Base-by-base conservation (phyloP, 2,113 vertebrate species). In the Guaruba guarouba region DNA sequence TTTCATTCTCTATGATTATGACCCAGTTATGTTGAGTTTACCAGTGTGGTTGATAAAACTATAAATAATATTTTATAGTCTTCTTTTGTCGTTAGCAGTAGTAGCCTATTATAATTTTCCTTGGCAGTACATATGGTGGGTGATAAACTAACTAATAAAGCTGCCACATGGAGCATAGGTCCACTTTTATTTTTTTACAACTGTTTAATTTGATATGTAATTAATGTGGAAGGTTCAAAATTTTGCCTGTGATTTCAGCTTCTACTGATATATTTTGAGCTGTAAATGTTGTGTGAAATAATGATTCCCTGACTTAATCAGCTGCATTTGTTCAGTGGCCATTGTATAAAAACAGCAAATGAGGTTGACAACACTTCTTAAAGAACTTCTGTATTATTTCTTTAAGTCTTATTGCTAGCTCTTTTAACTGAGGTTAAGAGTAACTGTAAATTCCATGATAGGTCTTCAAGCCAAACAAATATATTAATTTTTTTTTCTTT, bases 131-230 rank as follows among this genome's bases (percentile, higher is more conserved):
- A 97, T 97, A 97, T 90, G 92, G 96, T 46, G 57, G 68, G 76
- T 97, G 94, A 97, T 98, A 97, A 98, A 98, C 90, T 97, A 93
- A 93, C 95, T 92, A 94, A 97, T 98, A 97, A 98, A 98, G 92
- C 74, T 97, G 92, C 67, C 95, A 88, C 95, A 67, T 84, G 86
- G 70, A 97, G 12, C 93, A 96, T 54, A 93, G 94, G 90, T 95
- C 92, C 9, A 43, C 90, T 97, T 97, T 96, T 92, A 68, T 92
- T 96, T 97, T 96, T 96, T 97, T 96, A 96, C 35, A 31, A 70
- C 67, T 82, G 9, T 95, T 96, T 96, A 93, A 92, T 96, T 93
- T 88, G 82, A 95, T 93, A 79, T 82, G 95, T 93, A 97, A 97
- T 97, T 97, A 93, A 97, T 92, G 57, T 81, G 62, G 52, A 91